These are phyloP conservation scores for Silvanus unidentatus DNA, from an alignment of 2,888 invertebrate genomes.

Conservation along the genomic window DNA sequence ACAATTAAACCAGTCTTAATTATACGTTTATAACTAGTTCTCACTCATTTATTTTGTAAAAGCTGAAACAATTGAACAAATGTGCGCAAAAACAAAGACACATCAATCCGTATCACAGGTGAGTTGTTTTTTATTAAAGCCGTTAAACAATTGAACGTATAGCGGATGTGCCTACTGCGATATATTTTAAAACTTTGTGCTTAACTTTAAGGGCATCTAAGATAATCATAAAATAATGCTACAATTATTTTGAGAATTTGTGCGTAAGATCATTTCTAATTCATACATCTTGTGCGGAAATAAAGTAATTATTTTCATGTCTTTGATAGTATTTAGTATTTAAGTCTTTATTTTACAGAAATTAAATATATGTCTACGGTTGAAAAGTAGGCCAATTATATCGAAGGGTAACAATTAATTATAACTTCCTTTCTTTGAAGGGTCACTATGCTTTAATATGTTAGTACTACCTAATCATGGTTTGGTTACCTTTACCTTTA, in stretches of 20 bases:
- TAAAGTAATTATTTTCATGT: too few relatives aligned
- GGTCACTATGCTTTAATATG: too few relatives aligned
- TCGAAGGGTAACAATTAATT: too few relatives aligned
- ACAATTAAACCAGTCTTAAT: conserved; percentile 13
- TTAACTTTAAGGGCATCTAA: conserved; percentile 26
- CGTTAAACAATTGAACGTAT: conserved; percentile 23
- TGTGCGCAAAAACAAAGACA: conserved; percentile 21
- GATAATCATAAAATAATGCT: conserved; percentile 16
- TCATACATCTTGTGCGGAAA: too few relatives aligned
- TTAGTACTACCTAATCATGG: too few relatives aligned
- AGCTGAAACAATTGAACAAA: conserved; percentile 17
- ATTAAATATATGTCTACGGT: too few relatives aligned
- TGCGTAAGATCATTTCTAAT: not conserved
- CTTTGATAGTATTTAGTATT: too few relatives aligned
- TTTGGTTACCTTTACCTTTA: too few relatives aligned
- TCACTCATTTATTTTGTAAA: conserved; percentile 9
- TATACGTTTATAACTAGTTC: conserved; percentile 10
- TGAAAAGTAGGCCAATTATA: too few relatives aligned
- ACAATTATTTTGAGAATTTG: not conserved
- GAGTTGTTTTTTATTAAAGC: conserved; percentile 24
- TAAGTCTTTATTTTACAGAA: too few relatives aligned
- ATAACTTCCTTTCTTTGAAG: too few relatives aligned
- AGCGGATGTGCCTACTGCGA: conserved; percentile 24
- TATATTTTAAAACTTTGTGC: conserved; percentile 21
- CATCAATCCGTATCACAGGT: conserved; percentile 24